Evolutionary conservation across 1,140 invertebrate genomes (phyloP).

Genomic region (Glomeris maerens): DNA sequence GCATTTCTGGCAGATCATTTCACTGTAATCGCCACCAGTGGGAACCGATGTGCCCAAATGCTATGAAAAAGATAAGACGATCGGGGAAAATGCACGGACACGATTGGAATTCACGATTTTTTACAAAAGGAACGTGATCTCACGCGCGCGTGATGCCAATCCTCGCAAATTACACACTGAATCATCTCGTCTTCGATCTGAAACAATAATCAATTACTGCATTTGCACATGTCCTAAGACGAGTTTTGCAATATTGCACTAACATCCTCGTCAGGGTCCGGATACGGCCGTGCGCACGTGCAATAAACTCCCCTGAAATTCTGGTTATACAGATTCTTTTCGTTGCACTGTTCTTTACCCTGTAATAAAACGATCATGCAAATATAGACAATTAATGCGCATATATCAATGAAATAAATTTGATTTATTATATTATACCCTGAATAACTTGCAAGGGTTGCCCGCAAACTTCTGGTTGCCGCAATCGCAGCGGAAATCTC

Average conservation of each 20-base stretch:
- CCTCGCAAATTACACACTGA: conserved; percentile 92
- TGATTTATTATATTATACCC: conserved; percentile 4
- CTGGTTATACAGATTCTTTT: conserved; percentile 76
- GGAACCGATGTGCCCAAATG: conserved; percentile 46
- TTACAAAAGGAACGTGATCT: conserved; percentile 13
- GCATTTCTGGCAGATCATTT: conserved; percentile 49
- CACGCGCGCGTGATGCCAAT: conserved; percentile 82
- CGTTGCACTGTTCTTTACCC: conserved; percentile 49
- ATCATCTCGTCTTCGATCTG: conserved; percentile 76
- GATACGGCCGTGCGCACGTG: conserved; percentile 83
- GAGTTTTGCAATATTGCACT: too few species aligned
- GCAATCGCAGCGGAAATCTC: conserved; percentile 92
- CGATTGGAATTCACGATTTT: too few species aligned
- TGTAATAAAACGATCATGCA: conserved; percentile 23
- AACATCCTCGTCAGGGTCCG: conserved; percentile 63
- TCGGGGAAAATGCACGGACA: too few species aligned
- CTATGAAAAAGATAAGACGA: conserved; percentile 26
- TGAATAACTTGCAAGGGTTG: conserved; percentile 12
- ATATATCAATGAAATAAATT: neutral
- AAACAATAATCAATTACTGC: neutral
- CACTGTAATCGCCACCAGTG: conserved; percentile 43
- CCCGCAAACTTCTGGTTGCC: conserved; percentile 69
- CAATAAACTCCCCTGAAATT: conserved; percentile 93
- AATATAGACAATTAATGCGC: conserved; percentile 1
- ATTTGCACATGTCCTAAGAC: neutral